Percentiles rank a stretch among this genome's conserved stretches.
Conservation (phyloP, 1,140 invertebrate species). For the Cataglyphis hispanica region DNA sequence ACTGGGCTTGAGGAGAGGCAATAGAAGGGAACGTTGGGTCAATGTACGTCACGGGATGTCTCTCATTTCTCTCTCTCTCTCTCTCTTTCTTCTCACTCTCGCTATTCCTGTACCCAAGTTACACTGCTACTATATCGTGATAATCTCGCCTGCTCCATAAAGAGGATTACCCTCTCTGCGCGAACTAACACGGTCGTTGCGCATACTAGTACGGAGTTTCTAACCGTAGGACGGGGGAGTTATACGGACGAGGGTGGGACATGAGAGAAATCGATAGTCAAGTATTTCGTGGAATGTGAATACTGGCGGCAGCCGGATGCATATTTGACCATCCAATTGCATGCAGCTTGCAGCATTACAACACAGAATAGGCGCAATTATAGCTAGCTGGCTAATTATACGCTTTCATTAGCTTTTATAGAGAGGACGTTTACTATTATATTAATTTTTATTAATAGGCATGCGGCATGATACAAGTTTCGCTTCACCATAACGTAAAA, state of each 20-base stretch:
- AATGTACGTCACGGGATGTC: constrained; percentile 65
- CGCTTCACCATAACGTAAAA: not conserved
- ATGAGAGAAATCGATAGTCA: constrained; percentile 72
- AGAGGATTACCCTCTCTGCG: constrained; percentile 68
- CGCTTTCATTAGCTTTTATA: not conserved
- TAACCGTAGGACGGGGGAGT: constrained; percentile 61
- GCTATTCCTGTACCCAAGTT: constrained; percentile 56
- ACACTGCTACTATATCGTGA: constrained; percentile 68
- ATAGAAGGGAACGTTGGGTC: constrained; percentile 64
- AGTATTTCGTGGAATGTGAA: constrained; percentile 70
- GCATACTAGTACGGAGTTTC: constrained; percentile 62
- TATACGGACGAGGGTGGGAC: constrained; percentile 46
- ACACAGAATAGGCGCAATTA: constrained; percentile 27
- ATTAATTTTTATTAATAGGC: not conserved
- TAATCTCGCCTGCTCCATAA: constrained; percentile 69
- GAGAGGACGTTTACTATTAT: not conserved
- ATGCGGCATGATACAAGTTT: not conserved
- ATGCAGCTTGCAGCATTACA: constrained; percentile 53
- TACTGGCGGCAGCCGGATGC: constrained; percentile 60
- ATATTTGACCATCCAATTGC: constrained; percentile 68
- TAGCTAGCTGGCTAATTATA: not conserved
- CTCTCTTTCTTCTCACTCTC: constrained; percentile 1
- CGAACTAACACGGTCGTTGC: constrained; percentile 61
- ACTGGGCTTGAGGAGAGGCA: constrained; percentile 56
- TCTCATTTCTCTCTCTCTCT: not conserved